Evolutionary conservation across 2,797 vertebrate genomes (phyloP).

Genomic region (Numenius phaeopus): DNA sequence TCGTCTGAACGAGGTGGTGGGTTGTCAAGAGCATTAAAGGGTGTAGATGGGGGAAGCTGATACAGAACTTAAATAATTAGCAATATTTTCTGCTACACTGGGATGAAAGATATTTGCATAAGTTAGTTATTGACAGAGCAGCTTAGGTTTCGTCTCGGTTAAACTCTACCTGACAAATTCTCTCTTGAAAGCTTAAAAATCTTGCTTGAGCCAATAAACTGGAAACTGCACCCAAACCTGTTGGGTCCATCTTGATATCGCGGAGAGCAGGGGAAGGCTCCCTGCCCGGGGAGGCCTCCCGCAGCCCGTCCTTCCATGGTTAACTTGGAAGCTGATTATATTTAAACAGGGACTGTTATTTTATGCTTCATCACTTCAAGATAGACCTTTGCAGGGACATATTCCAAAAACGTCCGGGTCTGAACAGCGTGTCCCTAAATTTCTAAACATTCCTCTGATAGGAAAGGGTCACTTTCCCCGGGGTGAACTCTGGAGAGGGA

Average conservation of each 20-base stretch:
- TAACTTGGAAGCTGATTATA: background rate
- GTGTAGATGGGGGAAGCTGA: background rate
- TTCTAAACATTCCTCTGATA: background rate
- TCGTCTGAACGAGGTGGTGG: background rate
- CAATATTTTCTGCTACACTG: background rate
- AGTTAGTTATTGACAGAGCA: background rate
- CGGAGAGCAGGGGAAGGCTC: background rate
- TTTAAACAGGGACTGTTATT: background rate
- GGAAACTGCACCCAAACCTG: background rate
- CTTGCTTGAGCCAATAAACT: background rate
- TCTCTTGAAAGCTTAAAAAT: background rate
- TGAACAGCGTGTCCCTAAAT: background rate
- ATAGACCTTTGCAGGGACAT: background rate
- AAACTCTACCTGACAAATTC: background rate
- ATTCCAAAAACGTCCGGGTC: background rate
- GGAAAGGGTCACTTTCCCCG: background rate
- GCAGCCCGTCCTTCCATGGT: rapidly evolving
- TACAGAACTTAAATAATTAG: background rate
- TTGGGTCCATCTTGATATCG: rapidly evolving
- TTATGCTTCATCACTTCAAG: background rate
- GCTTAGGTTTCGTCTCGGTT: background rate
- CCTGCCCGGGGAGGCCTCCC: rapidly evolving
- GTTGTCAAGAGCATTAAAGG: background rate
- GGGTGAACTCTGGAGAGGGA: background rate
- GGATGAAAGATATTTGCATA: background rate